phyloP scores from a whole-genome alignment of 2,888 invertebrate species.

The Lepidochrysops patricia region DNA sequence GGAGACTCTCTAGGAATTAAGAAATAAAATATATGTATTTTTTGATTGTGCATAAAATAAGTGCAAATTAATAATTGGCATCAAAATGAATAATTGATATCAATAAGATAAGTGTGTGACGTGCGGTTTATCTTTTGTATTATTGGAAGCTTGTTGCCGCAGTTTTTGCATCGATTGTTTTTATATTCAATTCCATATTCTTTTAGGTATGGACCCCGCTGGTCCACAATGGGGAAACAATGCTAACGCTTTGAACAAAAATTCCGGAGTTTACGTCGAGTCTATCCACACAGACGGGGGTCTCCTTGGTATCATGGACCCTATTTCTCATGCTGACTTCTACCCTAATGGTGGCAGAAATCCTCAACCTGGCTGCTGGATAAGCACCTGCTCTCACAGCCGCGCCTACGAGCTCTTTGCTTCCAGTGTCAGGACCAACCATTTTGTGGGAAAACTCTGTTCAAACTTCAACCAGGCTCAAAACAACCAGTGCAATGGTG shows the following conservation, averaged over 20 bases:
- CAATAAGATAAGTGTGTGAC: neutral
- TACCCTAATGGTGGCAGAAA: constrained; percentile 54
- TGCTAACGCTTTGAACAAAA: constrained; percentile 35
- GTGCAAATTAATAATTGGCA: no score
- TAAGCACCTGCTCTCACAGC: constrained; percentile 30
- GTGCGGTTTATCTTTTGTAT: no score
- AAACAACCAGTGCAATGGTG: constrained; percentile 17
- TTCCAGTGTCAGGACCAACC: constrained; percentile 28
- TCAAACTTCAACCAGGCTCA: constrained; percentile 21
- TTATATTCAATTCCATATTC: neutral
- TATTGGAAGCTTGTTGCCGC: no score
- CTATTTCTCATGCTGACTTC: constrained; percentile 46
- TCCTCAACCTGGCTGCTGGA: constrained; percentile 33
- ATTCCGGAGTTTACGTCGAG: constrained; percentile 47
- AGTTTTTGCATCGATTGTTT: no score
- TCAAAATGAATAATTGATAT: no score
- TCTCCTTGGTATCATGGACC: constrained; percentile 43
- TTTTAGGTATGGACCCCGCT: constrained; percentile 54
- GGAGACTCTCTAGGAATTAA: no score
- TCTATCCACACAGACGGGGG: constrained; percentile 55
- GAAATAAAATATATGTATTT: no score
- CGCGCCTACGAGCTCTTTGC: constrained; percentile 30
- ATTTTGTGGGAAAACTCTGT: constrained; percentile 29
- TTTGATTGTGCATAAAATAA: no score
- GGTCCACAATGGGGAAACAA: constrained; percentile 47